These are phyloP conservation scores for Chaetura pelagica DNA, from an alignment of 2,113 vertebrate genomes.

Conservation along the genomic window DNA sequence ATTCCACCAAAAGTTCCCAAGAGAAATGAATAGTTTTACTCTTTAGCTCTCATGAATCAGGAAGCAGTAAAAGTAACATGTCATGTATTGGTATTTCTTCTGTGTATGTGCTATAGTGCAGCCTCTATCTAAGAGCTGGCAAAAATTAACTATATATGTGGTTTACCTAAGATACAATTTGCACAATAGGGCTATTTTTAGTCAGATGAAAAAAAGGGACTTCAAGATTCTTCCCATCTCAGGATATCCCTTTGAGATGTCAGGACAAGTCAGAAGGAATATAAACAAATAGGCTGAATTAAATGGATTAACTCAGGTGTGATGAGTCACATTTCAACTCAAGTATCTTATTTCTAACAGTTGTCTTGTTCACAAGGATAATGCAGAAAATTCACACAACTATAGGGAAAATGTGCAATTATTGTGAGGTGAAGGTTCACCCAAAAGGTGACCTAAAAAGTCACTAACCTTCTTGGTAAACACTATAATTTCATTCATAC, in stretches of 20 bases:
- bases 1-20: not conserved
- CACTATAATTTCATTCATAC: not conserved
- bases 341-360: not conserved
- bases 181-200: not conserved
- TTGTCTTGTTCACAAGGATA: not conserved
- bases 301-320: not conserved
- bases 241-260: not conserved
- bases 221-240: not conserved
- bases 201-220: not conserved
- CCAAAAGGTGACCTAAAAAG: not conserved
- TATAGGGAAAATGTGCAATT: not conserved
- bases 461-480: not conserved
- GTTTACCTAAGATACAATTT: not conserved
- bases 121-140: not conserved
- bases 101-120: not conserved
- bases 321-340: not conserved
- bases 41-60: not conserved
- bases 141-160: not conserved
- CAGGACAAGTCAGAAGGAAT: not conserved
- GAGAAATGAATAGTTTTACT: not conserved
- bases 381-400: not conserved
- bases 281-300: not conserved
- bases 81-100: not conserved
- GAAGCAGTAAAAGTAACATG: not conserved
- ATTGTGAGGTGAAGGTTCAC: not conserved